Base-by-base conservation (phyloP, 2,888 invertebrate genomes). In the Dryomyza anilis region DNA sequence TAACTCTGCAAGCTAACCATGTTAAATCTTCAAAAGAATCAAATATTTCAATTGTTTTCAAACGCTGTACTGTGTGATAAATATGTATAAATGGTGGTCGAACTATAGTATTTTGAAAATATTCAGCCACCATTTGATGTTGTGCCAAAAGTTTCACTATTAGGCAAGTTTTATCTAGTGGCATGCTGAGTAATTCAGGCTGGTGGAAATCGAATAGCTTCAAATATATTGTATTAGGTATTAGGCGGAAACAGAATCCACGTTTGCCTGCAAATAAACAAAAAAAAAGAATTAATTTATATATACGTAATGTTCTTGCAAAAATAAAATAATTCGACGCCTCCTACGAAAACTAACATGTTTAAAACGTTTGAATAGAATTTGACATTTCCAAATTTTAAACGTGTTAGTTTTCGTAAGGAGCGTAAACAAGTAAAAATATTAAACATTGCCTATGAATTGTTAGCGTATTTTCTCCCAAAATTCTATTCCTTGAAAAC, bases 1-100 rank as follows among this genome's bases (percentile, higher is more conserved):
- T 85, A 56, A 97, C 84, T 77, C 96, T 93, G 68, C 90, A 89
- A 0, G 96, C 96, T 8, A 74, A 57, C 74, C 74, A 76, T 0
- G 96, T 96, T 61, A 96, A 83, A 74, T 93, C 91, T 82, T 96
- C 95, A 85, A 89, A 89, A 0, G 89, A 87, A 70, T 95, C 93
- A 36, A 96, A 82, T 0, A 95, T 94, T 74, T 94, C 95, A 65
- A 96, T 91, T 21, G 91, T 89, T 85, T 94, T 89, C 0, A 91
- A 81, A 59, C 86, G 79, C 53, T 84, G 80, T 7, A 88, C 84
- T 0, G 95, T 92, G 76, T 91, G 91, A 59, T 91, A 86, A 0
- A 94, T 90, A 4, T 92, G 89, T 58, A 90, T 81, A 70, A 88
- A 87, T 0, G 93, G 88, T 0, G 97, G 96, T 0, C 94, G 92